Evolutionary conservation across 2,888 invertebrate genomes (phyloP).

Genomic region (Drosophila melanosoma): DNA sequence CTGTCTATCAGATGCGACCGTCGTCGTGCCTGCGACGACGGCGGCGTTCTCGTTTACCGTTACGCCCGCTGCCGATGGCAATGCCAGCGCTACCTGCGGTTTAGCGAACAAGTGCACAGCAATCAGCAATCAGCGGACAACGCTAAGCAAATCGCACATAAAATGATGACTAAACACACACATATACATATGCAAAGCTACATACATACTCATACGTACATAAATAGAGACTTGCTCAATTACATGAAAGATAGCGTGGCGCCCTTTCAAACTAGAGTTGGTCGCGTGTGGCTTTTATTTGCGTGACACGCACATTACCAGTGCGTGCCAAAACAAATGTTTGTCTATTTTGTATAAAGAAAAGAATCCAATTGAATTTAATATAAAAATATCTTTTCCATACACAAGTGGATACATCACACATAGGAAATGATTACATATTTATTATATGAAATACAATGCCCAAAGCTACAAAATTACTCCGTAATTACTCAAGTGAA

Average conservation of each 20-base stretch:
- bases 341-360: neutral
- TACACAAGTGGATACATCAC: neutral
- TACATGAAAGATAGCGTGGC: conserved; percentile 30
- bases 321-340: neutral
- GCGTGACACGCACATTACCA: neutral
- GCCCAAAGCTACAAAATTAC: neutral
- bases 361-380: neutral
- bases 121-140: conserved; percentile 38
- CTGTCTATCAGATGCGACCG: conserved; percentile 83
- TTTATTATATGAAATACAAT: neutral
- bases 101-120: conserved; percentile 83
- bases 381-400: neutral
- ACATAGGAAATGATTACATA: neutral
- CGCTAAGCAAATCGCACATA: conserved; percentile 18
- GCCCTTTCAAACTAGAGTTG: conserved; percentile 25
- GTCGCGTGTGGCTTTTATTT: neutral
- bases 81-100: conserved; percentile 80
- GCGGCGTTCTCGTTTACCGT: conserved; percentile 64
- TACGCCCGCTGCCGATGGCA: conserved; percentile 77
- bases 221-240: conserved; percentile 8
- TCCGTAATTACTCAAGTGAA: neutral
- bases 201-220: conserved; percentile 4
- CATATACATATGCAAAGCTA: neutral
- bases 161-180: conserved; percentile 41
- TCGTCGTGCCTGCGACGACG: conserved; percentile 59